These are phyloP conservation scores for Tromatobia lineatoria DNA, from an alignment of 2,888 invertebrate species.

Conservation along the genomic window DNA sequence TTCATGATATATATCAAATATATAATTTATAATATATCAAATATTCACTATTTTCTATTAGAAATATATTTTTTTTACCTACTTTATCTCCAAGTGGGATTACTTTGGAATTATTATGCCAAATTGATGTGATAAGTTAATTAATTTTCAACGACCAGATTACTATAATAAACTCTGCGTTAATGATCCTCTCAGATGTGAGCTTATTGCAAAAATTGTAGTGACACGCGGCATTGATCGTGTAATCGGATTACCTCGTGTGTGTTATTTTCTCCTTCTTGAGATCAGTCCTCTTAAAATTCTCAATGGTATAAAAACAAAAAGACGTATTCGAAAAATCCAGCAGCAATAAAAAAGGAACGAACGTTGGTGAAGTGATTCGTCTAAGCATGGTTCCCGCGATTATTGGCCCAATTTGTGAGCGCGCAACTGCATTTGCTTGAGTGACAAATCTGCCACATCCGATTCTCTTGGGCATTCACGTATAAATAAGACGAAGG, in stretches of 20 bases:
- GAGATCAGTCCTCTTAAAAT: background rate
- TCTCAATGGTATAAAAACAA: background rate
- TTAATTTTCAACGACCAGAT: constrained; percentile 31
- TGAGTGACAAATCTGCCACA: constrained; percentile 51
- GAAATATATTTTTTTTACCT: no score
- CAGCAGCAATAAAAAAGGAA: background rate
- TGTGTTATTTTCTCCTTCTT: constrained; percentile 28
- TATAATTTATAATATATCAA: no score
- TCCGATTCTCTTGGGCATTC: constrained; percentile 12
- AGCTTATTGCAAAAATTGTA: constrained; percentile 55
- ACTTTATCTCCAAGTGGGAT: no score
- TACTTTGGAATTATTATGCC: background rate
- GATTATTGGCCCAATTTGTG: constrained; percentile 19
- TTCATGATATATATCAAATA: no score
- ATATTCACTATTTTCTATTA: no score
- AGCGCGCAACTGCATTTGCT: background rate
- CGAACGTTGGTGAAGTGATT: constrained; percentile 7
- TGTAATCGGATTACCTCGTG: constrained; percentile 55
- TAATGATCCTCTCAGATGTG: constrained; percentile 38
- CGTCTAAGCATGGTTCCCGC: constrained; percentile 12
- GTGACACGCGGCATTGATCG: constrained; percentile 49
- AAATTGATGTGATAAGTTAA: constrained; percentile 20
- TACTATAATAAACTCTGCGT: constrained; percentile 36
- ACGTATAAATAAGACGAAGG: constrained; percentile 11
- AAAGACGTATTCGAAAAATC: constrained; percentile 12